These are phyloP conservation scores for Poeciliopsis infans DNA, from an alignment of 2,797 vertebrate species.

Conservation along the genomic window DNA sequence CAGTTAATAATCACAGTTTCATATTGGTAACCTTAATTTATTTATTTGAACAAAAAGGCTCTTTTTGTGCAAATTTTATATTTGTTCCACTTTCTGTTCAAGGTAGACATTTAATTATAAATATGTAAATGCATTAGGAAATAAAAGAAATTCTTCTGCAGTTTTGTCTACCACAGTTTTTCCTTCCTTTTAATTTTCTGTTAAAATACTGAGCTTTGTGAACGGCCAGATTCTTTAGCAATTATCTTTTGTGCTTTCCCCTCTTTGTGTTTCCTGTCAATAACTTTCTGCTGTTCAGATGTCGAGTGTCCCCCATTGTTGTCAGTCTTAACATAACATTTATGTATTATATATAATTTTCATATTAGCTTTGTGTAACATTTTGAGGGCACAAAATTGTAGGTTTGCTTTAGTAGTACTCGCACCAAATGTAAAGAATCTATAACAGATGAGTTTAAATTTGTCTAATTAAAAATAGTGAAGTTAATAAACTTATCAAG, in stretches of 20 bases:
- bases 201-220: background rate
- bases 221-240: background rate
- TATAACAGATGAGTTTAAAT: background rate
- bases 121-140: background rate
- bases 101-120: background rate
- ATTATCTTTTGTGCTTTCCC: background rate
- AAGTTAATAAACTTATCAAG: background rate
- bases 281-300: background rate
- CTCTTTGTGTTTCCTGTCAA: background rate
- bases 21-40: background rate
- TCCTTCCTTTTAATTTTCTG: background rate
- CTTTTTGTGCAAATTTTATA: background rate
- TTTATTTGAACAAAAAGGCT: background rate
- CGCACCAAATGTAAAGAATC: background rate
- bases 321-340: background rate
- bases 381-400: background rate
- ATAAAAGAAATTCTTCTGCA: background rate
- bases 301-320: background rate
- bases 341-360: background rate
- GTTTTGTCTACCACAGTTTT: background rate
- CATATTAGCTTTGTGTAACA: background rate
- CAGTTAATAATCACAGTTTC: background rate
- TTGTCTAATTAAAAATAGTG: background rate
- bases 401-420: background rate
- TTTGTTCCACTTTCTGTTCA: background rate